These are phyloP conservation scores for Apis cerana DNA, from an alignment of 1,140 invertebrate genomes.

Conservation along the genomic window DNA sequence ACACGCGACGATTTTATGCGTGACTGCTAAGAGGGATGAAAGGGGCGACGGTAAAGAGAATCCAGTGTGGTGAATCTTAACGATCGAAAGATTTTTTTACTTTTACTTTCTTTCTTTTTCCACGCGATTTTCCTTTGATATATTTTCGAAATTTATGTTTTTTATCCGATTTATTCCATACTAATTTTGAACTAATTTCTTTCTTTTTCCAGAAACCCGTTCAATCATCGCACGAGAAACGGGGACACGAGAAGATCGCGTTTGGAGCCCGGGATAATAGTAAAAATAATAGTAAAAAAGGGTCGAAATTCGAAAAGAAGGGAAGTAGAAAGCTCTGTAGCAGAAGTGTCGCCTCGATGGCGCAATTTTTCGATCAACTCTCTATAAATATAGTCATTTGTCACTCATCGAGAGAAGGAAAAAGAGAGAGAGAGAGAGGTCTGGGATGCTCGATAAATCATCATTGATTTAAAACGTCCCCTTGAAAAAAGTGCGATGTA, in stretches of 20 bases:
- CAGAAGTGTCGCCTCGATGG: background rate
- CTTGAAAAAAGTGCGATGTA: background rate
- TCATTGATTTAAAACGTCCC: background rate
- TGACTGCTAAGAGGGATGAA: background rate
- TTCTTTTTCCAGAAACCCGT: no score
- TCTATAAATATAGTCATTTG: conserved; percentile 18
- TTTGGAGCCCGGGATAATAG: background rate
- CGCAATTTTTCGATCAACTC: conserved; percentile 17
- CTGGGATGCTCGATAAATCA: conserved; percentile 8
- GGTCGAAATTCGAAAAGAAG: background rate
- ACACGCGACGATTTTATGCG: conserved; percentile 24
- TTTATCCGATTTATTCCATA: no score
- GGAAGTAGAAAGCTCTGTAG: background rate
- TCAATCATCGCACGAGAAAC: background rate
- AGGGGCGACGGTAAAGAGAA: no score
- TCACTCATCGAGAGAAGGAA: background rate
- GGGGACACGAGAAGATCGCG: background rate
- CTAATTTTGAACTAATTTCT: no score
- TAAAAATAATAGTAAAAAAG: conserved; percentile 4
- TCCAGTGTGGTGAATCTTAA: background rate
- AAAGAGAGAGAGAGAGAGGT: no score
- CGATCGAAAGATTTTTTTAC: background rate
- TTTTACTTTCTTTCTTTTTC: background rate
- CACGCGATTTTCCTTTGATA: no score
- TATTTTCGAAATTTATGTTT: no score